phyloP scores from a whole-genome alignment of 2,888 invertebrate genomes.

The Ceraclea dissimilis region DNA sequence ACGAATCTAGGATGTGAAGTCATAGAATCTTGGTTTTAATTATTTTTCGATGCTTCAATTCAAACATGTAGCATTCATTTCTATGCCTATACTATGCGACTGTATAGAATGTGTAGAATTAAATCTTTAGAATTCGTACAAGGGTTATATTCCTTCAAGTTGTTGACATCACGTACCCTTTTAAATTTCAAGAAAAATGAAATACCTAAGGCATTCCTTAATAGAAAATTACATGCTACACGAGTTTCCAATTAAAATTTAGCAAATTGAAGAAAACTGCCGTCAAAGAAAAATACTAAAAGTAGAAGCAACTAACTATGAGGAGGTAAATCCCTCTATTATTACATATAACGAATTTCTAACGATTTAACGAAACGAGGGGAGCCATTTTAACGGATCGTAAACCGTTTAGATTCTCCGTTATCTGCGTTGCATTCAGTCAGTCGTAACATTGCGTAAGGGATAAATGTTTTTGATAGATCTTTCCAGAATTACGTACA shows the following conservation, averaged over 20 bases:
- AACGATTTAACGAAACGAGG: neutral
- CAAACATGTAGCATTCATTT: too few species aligned
- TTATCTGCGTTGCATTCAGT: slow-evolving; percentile 1
- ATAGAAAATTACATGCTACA: neutral
- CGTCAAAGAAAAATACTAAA: neutral
- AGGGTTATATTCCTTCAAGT: too few species aligned
- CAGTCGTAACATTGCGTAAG: neutral
- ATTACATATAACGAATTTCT: neutral
- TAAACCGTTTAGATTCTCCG: neutral
- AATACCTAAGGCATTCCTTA: too few species aligned
- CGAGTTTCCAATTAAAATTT: neutral
- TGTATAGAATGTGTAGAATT: too few species aligned
- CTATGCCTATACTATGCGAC: too few species aligned
- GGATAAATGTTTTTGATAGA: neutral
- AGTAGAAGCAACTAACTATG: neutral
- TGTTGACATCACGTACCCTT: too few species aligned
- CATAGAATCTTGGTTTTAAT: too few species aligned
- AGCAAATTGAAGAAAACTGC: neutral
- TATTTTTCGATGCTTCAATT: too few species aligned
- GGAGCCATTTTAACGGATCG: neutral
- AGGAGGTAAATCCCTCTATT: neutral
- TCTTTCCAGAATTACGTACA: neutral
- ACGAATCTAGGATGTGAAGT: too few species aligned
- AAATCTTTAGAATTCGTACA: too few species aligned
- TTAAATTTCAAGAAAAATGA: too few species aligned